Evolutionary conservation across 1,140 invertebrate species (phyloP), one percentile per base, ranked within the genome.

Genomic region (Cyclina sinensis): DNA sequence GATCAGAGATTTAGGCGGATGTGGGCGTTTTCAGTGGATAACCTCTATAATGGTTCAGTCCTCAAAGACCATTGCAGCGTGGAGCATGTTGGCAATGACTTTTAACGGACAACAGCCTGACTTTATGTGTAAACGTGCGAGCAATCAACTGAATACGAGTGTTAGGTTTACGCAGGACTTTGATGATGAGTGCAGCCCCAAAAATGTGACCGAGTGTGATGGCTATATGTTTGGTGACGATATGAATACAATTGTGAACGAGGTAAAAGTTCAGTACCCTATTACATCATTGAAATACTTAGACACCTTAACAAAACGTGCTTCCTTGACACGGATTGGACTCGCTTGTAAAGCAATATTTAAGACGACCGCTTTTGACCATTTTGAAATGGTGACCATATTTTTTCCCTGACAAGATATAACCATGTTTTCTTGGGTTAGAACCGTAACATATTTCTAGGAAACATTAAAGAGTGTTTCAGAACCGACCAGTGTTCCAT

Each of bases 11-110:
- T 12, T 85, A 16, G 82, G 82, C 4, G 82, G 82, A 0, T 85
- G 82, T 39, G 82, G 82, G 9, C 65, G 82, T 18, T 85, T 54
- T 21, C 82, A 85, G 35, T 74, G 65, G 68, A 12, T 85, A 0
- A 85, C 48, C 1, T 18, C 82, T 3, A 2, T 85, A 0, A 51
- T 85, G 4, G 82, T 11, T 0, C 82, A 85, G 30, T 57, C 30
- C 9, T 48, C 82, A 24, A 85, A 85, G 70, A 48, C 51, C 2
- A 27, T 70, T 11, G 70, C 82, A 5, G 68, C 82, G 11, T 76
- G 39, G 82, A 85, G 82, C 30, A 85, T 85, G 82, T 48, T 85
- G 14, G 46, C 46, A 2, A 85, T 85, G 82, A 85, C 82, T 0
- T 85, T 85, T 54, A 76, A 73, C 37, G 82, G 82, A n/a, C 82